Base-by-base conservation (phyloP, 2,888 invertebrate species). In the Rambutsinella grinnellia region DNA sequence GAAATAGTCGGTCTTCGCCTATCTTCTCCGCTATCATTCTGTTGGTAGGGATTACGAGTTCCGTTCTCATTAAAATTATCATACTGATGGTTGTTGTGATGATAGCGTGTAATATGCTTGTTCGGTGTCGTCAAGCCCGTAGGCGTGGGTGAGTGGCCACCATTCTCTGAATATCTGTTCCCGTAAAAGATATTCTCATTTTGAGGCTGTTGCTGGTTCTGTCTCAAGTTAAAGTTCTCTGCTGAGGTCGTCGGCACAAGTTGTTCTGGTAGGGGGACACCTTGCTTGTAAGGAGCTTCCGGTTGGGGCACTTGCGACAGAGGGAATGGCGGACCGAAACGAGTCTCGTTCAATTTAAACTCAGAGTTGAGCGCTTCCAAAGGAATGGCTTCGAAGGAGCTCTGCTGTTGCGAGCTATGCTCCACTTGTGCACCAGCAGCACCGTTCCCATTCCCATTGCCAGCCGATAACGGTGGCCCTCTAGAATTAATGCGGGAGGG, bases 401-500 rank as follows among this genome's bases (percentile, higher is more conserved):
- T 66, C 26, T 70, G 63, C 10, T 76, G 67, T 70, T 67, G 68
- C 13, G 67, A 62, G 23, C 61, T 46, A 19, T 60, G 56, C 24
- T 70, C 58, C 46, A 61, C 51, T 36, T 62, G 62, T 17, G 54
- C 51, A 51, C 58, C 70, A 6, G 54, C 49, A 2, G 65, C 68
- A 24, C 36, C 10, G 15, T 47, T 61, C 19, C 54, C 28, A 21
- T 67, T 60, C 3, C 63, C 66, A 3, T 51, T 58, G 19, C 60
- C 44, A 0, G 24, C 67, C 13, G 36, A 93, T 80, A 94, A 90
- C 0, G 96, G 95, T 0, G 96, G 96, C 0, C 95, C 96, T 75
- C 96, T 88, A 85, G 96, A 95, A 85, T 96, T 96, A 17, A 96
- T 96, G 78, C 96, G 83, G 2, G 85, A 84, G 3, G 84, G 85